Percentiles rank a stretch among this genome's conserved stretches.
Conservation (phyloP, 2,797 vertebrate species). For the Aselliscus stoliczkanus region DNA sequence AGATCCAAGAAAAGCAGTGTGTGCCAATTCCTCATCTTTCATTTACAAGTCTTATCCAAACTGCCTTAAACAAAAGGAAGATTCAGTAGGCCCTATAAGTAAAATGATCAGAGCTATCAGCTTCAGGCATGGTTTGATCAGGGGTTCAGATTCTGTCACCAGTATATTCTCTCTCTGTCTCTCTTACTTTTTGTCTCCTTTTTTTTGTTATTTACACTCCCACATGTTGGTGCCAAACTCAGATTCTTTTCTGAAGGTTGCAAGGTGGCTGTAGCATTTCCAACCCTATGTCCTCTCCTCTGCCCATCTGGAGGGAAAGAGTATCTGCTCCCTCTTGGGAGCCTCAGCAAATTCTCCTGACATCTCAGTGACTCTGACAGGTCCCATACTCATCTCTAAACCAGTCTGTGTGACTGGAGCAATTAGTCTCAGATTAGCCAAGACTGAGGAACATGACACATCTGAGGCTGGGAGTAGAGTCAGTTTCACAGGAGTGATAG, state of each 20-base stretch:
- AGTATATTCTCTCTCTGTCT: background rate
- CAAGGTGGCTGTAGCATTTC: background rate
- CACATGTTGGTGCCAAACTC: background rate
- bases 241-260: background rate
- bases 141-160: background rate
- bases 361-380: background rate
- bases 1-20: background rate
- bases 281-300: background rate
- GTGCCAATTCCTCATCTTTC: background rate
- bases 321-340: background rate
- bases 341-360: background rate
- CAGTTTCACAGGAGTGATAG: background rate
- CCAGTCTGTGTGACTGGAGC: too few species aligned
- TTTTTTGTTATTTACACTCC: background rate
- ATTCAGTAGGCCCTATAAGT: background rate
- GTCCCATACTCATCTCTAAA: background rate
- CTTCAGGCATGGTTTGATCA: background rate
- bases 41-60: background rate
- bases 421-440: background rate
- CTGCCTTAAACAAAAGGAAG: background rate
- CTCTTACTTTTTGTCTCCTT: background rate
- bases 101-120: background rate
- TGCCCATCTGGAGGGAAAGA: background rate
- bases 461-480: background rate
- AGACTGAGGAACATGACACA: background rate